Conservation (phyloP, 2,888 invertebrate species). For the Cyaniris semiargus region DNA sequence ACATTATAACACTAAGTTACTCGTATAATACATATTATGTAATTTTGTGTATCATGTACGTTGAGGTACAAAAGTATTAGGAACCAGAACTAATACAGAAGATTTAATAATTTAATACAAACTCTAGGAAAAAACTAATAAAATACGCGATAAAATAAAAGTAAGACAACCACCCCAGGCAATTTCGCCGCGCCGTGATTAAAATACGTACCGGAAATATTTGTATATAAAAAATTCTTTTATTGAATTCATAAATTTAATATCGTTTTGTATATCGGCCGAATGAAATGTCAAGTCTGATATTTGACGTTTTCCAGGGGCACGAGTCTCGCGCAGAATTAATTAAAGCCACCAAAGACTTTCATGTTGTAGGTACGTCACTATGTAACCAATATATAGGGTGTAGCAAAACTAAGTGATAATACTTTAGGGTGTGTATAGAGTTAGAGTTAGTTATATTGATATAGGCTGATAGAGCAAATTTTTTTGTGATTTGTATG, state of each 20-base stretch:
- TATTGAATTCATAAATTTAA: constrained; percentile 29
- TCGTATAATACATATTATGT: not conserved
- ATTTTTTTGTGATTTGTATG: no score
- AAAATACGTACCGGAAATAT: constrained; percentile 15
- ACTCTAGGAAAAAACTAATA: constrained; percentile 5
- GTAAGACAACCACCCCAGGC: constrained; percentile 5
- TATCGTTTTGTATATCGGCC: constrained; percentile 20
- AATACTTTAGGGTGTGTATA: no score
- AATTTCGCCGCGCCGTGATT: constrained; percentile 34
- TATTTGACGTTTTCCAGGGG: constrained; percentile 36
- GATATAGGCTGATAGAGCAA: no score
- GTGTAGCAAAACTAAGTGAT: no score
- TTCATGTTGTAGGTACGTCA: not conserved
- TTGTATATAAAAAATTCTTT: not conserved
- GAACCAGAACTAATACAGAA: not conserved
- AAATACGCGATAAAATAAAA: not conserved
- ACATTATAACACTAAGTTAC: not conserved
- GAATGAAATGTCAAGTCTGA: constrained; percentile 34
- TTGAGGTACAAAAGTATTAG: not conserved
- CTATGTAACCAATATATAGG: not conserved
- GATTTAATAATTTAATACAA: not conserved
- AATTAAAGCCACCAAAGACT: constrained; percentile 39
- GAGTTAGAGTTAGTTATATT: no score
- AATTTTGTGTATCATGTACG: not conserved
- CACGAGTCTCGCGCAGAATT: constrained; percentile 42